Base-by-base conservation (phyloP, 2,113 vertebrate genomes). In the Peromyscus polionotus region DNA sequence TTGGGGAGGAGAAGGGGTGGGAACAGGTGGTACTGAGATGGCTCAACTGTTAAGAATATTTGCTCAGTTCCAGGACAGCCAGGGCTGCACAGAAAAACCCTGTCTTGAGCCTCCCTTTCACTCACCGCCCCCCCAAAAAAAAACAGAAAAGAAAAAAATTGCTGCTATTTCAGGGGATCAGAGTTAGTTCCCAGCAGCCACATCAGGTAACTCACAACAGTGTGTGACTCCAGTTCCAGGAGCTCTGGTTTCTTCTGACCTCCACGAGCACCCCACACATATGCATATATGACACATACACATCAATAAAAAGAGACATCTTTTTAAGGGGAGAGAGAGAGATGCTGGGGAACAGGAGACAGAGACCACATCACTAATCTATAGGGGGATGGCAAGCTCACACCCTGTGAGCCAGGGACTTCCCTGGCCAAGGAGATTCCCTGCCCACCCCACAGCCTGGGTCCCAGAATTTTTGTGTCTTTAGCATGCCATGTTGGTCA, bases 401-500 rank as follows among this genome's bases (percentile, higher is more conserved):
- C 59, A 26, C 65, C 57, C 51, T 19, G 80, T 45, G 54, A 6
- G 45, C 45, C 45, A 48, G 45, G 45, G 16, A 61, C 54, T 94
- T 54, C 48, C 42, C 88, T 83, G 26, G 51, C 75, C 72, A 19
- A 4, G 4, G 3, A 22, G 3, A 11, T 70, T 61, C 68, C 19
- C 10, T 11, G 31, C 20, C 22, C 11, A 24, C 9, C 19, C 0
- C 31, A 33, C 26, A 79, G 63, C 48, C 7, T 67, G 48, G n/a
- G 24, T 54, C 31, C 36, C 51, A 51, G 51, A 12, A 36, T n/a
- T 83, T 95, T 22, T 96, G 42, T 36, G 45, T 96, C 93, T 68
- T 4, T 17, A 91, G 6, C 0, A 0, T 45, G 76, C 28, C 36
- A 28, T 94, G 26, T 86, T 51, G 4, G 24, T 96, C 80, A 75